Evolutionary conservation across 37 sponge, comb jelly and placozoan genomes (phyloP), one percentile per base, ranked within the genome.

Genomic region (Oopsacas minuta): DNA sequence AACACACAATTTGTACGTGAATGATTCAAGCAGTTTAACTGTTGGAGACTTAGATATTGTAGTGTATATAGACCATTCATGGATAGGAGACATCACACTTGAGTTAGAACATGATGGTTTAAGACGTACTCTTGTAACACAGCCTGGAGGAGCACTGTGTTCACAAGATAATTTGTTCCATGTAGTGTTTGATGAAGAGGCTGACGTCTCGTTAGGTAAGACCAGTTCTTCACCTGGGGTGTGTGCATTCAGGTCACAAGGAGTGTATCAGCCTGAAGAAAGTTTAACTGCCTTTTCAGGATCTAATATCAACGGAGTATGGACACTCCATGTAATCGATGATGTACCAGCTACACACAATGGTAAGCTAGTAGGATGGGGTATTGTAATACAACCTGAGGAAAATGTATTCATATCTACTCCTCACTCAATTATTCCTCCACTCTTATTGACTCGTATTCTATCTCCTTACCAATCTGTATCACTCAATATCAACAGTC

Each of bases 31-130:
- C 36, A 36, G 52, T 25, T 84, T 85, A 15, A 23, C 61, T 0
- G 95, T 94, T 1, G 93, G 95, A 34, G 88, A 90, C 37, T 85
- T 95, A 0, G 85, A 86, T 75, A 88, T 95, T 0, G 86, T 92
- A 0, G 86, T 95, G 52, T 93, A 95, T 52, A 89, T 95, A 0
- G 86, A 90, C 5, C 95, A 95, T 53, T 95, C 95, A n/a, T 89
- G 90, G 90, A 25, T 92, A 35, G 95, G 95, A 1, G 95, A 95
- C 84, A 38, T 95, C n/a, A 88, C 83, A 35, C 12, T 95, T 10
- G 91, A 92, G 39, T 83, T 95, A 28, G 93, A 91, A 36, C 95
- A 95, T 82, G 83, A 23, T 1, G 85, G 85, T 0, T 53, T 87
- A 32, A 83, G 87, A 23, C 88, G 89, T 15, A 51, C 87, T 0